Evolutionary conservation across 2,113 vertebrate species (phyloP).

Genomic region (Phyllopteryx taeniolatus): DNA sequence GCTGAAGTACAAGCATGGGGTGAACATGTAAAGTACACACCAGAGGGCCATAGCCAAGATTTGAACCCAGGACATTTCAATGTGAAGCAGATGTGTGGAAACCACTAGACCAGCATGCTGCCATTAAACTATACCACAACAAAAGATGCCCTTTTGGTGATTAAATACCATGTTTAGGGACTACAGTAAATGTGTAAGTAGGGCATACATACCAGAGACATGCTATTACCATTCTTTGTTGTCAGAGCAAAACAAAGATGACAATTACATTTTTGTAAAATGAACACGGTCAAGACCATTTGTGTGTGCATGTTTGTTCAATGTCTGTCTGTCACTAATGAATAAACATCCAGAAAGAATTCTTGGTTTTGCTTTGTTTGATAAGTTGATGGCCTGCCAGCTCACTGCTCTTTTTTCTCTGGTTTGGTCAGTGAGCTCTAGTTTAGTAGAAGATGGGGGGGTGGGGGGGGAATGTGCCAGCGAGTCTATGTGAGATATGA

Average conservation of each 20-base stretch:
- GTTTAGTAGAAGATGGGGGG: neutral
- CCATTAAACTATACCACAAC: too few relatives aligned
- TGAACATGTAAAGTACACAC: too few relatives aligned
- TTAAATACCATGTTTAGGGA: too few relatives aligned
- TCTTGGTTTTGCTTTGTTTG: neutral
- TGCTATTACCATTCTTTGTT: neutral
- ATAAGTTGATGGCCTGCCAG: neutral
- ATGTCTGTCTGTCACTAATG: neutral
- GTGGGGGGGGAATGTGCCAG: neutral
- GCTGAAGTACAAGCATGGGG: too few relatives aligned
- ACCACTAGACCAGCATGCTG: too few relatives aligned
- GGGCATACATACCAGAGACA: too few relatives aligned
- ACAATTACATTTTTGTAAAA: neutral
- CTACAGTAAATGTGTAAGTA: too few relatives aligned
- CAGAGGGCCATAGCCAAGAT: too few relatives aligned
- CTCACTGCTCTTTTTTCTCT: neutral
- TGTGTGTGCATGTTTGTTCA: neutral
- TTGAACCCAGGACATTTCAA: too few relatives aligned
- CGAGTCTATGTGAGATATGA: constrained; percentile 8
- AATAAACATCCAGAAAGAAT: neutral
- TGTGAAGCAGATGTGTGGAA: too few relatives aligned
- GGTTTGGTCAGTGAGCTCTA: neutral
- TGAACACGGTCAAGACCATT: neutral
- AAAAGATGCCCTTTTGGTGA: too few relatives aligned
- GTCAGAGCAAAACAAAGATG: neutral